These are phyloP conservation scores for Cydia splendana DNA, from an alignment of 1,140 invertebrate genomes.

Conservation along the genomic window DNA sequence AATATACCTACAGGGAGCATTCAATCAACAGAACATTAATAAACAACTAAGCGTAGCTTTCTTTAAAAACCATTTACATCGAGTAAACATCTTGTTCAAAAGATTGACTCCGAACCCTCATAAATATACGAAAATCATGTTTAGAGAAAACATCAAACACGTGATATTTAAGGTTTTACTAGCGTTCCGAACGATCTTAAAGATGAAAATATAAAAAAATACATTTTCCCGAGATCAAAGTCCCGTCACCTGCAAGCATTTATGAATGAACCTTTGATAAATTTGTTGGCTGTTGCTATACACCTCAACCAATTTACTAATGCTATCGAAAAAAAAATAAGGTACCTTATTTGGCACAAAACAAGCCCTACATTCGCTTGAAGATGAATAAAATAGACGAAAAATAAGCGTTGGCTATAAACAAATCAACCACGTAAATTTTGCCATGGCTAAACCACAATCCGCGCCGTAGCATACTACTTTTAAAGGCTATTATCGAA, in stretches of 20 bases:
- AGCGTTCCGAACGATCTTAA: conserved; percentile 25
- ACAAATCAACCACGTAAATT: conserved; percentile 20
- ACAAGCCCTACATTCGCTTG: neutral
- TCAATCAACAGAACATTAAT: conserved; percentile 13
- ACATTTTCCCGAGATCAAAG: conserved; percentile 23
- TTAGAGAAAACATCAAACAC: conserved; percentile 32
- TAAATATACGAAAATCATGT: conserved; percentile 31
- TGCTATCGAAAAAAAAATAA: too few relatives aligned
- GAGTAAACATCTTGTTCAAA: conserved; percentile 28
- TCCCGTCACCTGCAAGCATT: conserved; percentile 27
- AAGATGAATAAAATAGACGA: neutral
- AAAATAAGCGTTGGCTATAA: conserved; percentile 8
- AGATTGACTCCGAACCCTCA: conserved; percentile 28
- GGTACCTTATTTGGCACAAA: neutral
- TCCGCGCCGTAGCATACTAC: neutral
- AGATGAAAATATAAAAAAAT: conserved; percentile 27
- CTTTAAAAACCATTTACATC: conserved; percentile 14
- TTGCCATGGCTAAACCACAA: neutral
- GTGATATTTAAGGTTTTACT: conserved; percentile 27
- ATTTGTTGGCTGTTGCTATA: conserved; percentile 23
- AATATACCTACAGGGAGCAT: neutral
- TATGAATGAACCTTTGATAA: conserved; percentile 31
- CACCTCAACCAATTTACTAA: neutral
- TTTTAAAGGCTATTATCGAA: neutral
- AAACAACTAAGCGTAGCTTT: conserved; percentile 15